Evolutionary conservation across 2,888 invertebrate genomes (phyloP), one percentile per base, ranked within the genome.

Genomic region (Parochlus steinenii): DNA sequence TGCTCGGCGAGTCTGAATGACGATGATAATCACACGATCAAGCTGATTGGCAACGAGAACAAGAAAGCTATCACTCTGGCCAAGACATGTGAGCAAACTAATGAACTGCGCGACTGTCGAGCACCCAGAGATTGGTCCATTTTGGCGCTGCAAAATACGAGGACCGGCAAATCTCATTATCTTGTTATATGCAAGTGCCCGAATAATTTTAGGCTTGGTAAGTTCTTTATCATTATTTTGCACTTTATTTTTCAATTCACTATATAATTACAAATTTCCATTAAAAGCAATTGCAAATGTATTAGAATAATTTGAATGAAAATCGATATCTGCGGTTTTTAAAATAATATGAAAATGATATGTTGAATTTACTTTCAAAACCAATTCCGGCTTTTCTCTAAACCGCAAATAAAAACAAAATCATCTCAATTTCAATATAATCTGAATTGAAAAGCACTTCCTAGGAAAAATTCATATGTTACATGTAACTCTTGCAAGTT

Each of bases 141-240:
- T 33, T 58, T 90, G 37, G 90, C 90, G 5, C 61, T 90, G 40
- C 90, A 90, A 59, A 90, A 89, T 53, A 80, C 86, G 25, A 67
- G 89, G 47, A 90, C 89, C 5, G 89, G 89, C 44, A 90, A 90
- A 59, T 87, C 89, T 3, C 89, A 90, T 59, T 90, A 89, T 53
- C 63, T 90, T 43, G 87, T 90, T 43, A 87, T 90, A 45, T 90
- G 90, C 55, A 70, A 83, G 46, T 90, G 90, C 61, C 82, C 87
- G 3, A 79, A 81, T 47, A 71, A 74, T 45, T 80, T 79, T 50
- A 71, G 81, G 53, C 67, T 90, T 54, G 85, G 85, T 87, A 63
- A 66, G 61, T 53, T 40, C 3, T 2, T 17, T 11, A 8, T 14
- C 14, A 16, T 8, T n/a, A 16, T 24, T 22, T n/a, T 19, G 11